Conservation (phyloP, 2,888 invertebrate genomes). For the Monoplex corrugatus region DNA sequence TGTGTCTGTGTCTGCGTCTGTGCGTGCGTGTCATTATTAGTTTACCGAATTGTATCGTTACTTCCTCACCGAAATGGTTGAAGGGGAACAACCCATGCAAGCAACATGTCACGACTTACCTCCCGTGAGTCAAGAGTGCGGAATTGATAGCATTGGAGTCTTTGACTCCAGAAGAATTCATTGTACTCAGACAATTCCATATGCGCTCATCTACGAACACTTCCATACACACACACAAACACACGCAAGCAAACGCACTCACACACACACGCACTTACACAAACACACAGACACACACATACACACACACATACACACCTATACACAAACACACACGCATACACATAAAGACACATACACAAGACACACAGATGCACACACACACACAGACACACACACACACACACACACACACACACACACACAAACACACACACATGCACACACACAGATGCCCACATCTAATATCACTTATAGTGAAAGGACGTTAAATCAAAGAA, state of each 20-base stretch:
- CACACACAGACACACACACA: neutral
- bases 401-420: constrained; percentile 8
- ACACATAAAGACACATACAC: neutral
- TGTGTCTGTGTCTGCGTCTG: neutral
- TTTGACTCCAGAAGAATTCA: neutral
- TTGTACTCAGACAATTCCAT: neutral
- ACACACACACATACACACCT: neutral
- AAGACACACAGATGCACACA: neutral
- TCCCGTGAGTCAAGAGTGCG: neutral
- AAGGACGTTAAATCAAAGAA: no score
- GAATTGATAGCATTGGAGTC: neutral
- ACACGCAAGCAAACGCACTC: neutral
- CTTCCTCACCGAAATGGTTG: no score
- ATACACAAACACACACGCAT: neutral
- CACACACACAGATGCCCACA: constrained; percentile 11
- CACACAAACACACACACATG: neutral
- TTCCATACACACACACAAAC: neutral
- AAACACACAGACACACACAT: neutral
- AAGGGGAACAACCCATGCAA: no score
- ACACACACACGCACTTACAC: neutral
- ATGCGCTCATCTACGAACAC: neutral
- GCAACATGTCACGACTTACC: neutral
- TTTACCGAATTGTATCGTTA: no score
- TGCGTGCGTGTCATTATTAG: no score
- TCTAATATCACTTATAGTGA: no score